Conservation (phyloP, 1,140 invertebrate genomes). For the Medauroidea extradentata region DNA sequence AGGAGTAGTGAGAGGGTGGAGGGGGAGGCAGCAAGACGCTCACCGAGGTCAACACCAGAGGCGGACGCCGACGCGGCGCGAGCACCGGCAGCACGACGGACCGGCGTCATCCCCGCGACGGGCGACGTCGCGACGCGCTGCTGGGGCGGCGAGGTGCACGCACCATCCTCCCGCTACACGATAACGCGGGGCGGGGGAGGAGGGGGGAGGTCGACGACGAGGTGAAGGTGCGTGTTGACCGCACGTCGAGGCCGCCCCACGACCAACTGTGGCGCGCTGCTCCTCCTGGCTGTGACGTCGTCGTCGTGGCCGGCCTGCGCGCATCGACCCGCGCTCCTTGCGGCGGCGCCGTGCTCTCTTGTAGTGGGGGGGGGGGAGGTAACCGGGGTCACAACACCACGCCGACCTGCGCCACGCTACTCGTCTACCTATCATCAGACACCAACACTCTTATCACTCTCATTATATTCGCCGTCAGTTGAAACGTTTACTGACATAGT, state of each 20-base stretch:
- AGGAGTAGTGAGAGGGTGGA: no score
- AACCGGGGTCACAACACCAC: no score
- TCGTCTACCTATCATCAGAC: no score
- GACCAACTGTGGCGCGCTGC: conserved; percentile 26
- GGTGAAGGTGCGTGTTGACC: conserved; percentile 33
- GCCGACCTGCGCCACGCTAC: no score
- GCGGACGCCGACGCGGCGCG: background rate
- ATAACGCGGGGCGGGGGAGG: background rate
- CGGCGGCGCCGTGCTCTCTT: background rate
- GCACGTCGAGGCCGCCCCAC: conserved; percentile 29
- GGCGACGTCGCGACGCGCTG: background rate
- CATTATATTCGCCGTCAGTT: no score
- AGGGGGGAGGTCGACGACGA: conserved; percentile 33
- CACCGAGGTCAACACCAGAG: no score
- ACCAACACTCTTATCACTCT: no score
- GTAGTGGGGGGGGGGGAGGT: background rate
- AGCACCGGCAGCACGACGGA: background rate
- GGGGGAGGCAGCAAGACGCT: no score
- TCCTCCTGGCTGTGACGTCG: no score
- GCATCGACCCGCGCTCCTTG: background rate
- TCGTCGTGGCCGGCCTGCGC: background rate
- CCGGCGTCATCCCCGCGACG: background rate
- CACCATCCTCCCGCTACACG: no score
- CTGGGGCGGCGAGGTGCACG: no score
- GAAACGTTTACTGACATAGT: no score